phyloP scores from a whole-genome alignment of 2,797 vertebrate genomes.

The Sebastolobus alascanus region DNA sequence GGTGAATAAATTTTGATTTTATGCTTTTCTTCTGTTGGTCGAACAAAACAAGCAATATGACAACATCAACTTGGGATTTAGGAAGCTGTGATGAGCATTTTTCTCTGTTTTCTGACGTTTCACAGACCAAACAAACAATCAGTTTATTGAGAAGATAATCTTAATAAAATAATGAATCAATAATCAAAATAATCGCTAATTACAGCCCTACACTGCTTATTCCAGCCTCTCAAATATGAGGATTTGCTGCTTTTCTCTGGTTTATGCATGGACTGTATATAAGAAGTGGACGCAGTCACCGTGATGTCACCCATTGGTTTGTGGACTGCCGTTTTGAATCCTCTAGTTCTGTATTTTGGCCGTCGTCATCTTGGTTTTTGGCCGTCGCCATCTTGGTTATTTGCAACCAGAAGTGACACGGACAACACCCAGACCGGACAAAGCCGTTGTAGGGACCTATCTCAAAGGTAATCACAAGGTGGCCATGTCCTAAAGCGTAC shows the following conservation, averaged over 20 bases:
- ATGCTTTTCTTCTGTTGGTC: not conserved
- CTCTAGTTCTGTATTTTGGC: no score
- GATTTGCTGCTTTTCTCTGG: not conserved
- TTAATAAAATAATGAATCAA: not conserved
- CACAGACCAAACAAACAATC: not conserved
- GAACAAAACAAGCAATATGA: not conserved
- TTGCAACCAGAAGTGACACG: no score
- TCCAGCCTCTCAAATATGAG: not conserved
- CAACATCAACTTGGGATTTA: not conserved
- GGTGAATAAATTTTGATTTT: not conserved
- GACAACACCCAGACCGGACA: not conserved
- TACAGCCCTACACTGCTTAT: not conserved
- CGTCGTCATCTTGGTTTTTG: no score
- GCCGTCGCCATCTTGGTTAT: no score
- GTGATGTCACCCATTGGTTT: not conserved
- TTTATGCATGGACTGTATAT: not conserved
- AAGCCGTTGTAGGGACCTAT: rapidly evolving
- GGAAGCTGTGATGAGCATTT: not conserved
- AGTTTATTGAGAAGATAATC: not conserved
- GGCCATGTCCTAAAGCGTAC: not conserved
- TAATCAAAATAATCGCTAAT: not conserved
- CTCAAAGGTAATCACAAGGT: not conserved
- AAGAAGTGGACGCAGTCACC: not conserved
- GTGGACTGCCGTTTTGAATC: not conserved
- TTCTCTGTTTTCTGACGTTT: not conserved